Conservation (phyloP, 2,113 vertebrate genomes). For the Ochotona princeps region DNA sequence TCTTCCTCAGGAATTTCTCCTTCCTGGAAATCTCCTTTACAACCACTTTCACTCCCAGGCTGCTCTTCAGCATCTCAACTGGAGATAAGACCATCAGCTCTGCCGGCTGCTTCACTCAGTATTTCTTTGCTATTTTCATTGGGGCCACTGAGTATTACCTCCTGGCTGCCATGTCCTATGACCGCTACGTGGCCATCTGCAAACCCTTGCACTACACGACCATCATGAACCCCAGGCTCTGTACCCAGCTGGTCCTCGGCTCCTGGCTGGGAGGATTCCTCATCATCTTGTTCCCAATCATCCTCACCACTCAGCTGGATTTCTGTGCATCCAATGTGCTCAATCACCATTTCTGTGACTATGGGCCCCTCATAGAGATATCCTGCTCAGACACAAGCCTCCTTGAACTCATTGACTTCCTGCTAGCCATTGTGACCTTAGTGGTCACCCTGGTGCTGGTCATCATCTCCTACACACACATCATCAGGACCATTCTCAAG, state of each 20-base stretch:
- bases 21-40: conserved; percentile 56
- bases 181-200: conserved; percentile 76
- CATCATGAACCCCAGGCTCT: conserved; percentile 68
- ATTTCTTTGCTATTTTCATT: conserved; percentile 70
- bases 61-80: conserved; percentile 25
- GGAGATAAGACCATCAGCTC: conserved; percentile 60
- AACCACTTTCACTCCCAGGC: conserved; percentile 20
- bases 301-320: conserved; percentile 43
- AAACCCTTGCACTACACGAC: conserved; percentile 66
- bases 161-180: conserved; percentile 78
- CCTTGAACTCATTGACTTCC: conserved; percentile 27
- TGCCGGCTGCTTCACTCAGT: conserved; percentile 75
- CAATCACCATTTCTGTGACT: conserved; percentile 60
- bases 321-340: conserved; percentile 52
- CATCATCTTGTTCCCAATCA: neutral
- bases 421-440: conserved; percentile 26
- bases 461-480: conserved; percentile 45
- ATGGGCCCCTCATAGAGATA: conserved; percentile 47
- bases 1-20: conserved; percentile 45
- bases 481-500: conserved; percentile 19
- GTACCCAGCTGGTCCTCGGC: conserved; percentile 54
- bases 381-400: conserved; percentile 62
- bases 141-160: conserved; percentile 71
- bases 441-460: conserved; percentile 42
- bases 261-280: conserved; percentile 68